Evolutionary conservation across 2,888 invertebrate genomes (phyloP), one percentile per base, ranked within the genome.

Genomic region (Cataglyphis livida): DNA sequence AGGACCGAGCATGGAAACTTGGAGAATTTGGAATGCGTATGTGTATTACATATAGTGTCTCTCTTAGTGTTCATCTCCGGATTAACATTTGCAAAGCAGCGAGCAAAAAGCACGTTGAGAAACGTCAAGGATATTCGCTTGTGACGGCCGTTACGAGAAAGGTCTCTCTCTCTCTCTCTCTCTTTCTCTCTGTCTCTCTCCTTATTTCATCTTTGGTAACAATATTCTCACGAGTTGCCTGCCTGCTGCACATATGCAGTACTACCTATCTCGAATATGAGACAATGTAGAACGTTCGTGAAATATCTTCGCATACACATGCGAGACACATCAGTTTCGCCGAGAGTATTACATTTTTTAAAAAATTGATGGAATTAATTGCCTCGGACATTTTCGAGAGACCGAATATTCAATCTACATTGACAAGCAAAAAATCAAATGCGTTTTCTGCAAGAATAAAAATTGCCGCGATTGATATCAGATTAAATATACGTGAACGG

Each of bases 71-170:
- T 61, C 73, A 73, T 73, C 32, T 64, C 21, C 3, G 64, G 32
- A 74, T 75, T 75, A 75, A 75, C 64, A 64, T 44, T 9, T 35
- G 10, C 9, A 10, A 2, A 32, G 3, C 15, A 32, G 9, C 15
- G 21, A 3, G 44, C 74, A 75, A 48, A 74, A 75, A 64, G 74
- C 64, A 64, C 28, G n/a, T 59, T 28, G 74, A 21, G 62, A 44
- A 74, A 74, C n/a, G 74, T 75, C 64, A 64, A 48, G 74, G 32
- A 64, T 21, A 64, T 74, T 74, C 35, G 32, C 32, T 44, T 35
- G 21, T 74, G 62, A 64, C 15, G 28, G 18, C 21, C n/a, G 9
- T 32, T 48, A 35, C 41, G n/a, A 10, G 62, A 62, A 32, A 35
- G 35, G 0, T 35, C 35, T 4, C 35, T 35, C 35, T 35, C 35